phyloP scores from a whole-genome alignment of 2,797 vertebrate genomes.

The Buphagus erythrorhynchus region DNA sequence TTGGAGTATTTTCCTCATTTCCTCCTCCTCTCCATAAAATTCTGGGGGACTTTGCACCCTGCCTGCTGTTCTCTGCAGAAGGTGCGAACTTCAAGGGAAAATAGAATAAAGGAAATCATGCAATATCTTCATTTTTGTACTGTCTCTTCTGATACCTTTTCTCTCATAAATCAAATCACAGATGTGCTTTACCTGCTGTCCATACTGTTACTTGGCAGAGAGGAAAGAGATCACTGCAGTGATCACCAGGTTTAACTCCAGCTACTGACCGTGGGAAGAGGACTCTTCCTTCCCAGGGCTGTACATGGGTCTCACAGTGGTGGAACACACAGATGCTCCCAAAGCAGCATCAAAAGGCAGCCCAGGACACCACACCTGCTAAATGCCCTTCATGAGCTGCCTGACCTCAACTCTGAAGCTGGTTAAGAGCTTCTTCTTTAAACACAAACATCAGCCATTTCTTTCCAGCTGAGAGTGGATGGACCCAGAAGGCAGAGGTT shows the following conservation, averaged over 20 bases:
- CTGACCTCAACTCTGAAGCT: background rate
- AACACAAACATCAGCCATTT: background rate
- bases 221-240: background rate
- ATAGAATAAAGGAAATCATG: background rate
- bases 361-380: background rate
- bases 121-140: background rate
- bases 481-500: background rate
- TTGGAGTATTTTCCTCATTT: background rate
- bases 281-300: background rate
- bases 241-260: background rate
- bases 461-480: background rate
- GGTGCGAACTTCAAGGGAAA: background rate
- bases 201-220: no score
- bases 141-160: background rate
- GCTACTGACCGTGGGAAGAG: background rate
- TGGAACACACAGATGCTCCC: background rate
- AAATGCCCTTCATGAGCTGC: background rate
- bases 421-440: background rate
- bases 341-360: background rate
- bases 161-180: background rate
- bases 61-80: background rate
- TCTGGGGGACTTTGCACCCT: background rate
- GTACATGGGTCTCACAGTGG: accelerated
- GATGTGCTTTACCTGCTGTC: background rate
- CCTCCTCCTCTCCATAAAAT: background rate